Evolutionary conservation across 2,888 invertebrate genomes (phyloP).

Genomic region (Aporophyla lueneburgensis): DNA sequence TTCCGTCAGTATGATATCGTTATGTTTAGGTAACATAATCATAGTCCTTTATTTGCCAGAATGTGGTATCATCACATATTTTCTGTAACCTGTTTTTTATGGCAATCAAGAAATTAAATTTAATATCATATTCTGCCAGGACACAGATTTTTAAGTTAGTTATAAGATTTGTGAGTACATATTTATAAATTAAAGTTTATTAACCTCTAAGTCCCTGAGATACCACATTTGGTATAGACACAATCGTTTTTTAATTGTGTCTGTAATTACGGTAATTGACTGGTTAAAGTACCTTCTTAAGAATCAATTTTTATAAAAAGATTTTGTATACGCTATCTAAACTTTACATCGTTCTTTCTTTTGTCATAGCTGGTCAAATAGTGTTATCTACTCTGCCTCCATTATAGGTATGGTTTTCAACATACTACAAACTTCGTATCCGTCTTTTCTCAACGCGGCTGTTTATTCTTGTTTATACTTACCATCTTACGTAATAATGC

Average conservation of each 20-base stretch:
- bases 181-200: no score
- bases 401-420: neutral
- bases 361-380: neutral
- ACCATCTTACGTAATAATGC: constrained; percentile 65
- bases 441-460: constrained; percentile 29
- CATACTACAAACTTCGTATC: constrained; percentile 24
- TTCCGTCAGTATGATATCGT: neutral
- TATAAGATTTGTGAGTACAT: no score
- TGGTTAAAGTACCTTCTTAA: no score
- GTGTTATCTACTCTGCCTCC: neutral
- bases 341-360: neutral
- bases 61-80: no score
- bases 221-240: no score
- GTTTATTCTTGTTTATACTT: constrained; percentile 59
- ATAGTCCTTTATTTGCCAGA: neutral
- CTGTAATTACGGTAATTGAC: no score
- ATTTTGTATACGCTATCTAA: neutral
- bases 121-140: neutral
- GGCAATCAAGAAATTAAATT: no score
- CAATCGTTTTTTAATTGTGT: no score
- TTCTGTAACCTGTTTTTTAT: no score
- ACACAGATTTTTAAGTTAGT: no score
- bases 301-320: neutral
- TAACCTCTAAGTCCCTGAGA: no score
- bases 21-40: neutral